A percentile compares a stretch with the other conserved stretches of the same genome.
Conservation (phyloP, 2,888 invertebrate genomes). For the Schizotus pectinicornis region DNA sequence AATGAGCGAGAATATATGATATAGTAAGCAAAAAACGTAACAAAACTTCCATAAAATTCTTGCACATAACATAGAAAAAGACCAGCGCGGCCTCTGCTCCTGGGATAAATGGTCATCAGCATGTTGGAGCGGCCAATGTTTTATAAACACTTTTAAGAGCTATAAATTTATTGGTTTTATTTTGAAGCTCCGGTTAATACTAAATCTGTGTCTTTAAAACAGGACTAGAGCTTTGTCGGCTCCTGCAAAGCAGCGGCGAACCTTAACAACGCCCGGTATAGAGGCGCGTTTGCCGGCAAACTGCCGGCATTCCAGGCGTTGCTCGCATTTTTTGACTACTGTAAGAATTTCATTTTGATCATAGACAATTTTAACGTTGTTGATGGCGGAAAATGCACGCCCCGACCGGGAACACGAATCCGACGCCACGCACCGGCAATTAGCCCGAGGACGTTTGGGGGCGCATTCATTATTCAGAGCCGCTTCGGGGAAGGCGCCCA, state of each 20-base stretch:
- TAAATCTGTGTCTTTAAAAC: slow-evolving; percentile 57
- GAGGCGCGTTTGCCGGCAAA: slow-evolving; percentile 43
- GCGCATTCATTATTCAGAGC: no score
- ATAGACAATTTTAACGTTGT: slow-evolving; percentile 42
- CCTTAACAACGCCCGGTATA: slow-evolving; percentile 37
- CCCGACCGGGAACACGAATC: slow-evolving; percentile 12
- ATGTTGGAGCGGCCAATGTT: slow-evolving; percentile 52
- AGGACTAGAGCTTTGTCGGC: slow-evolving; percentile 55
- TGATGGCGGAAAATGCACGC: slow-evolving; percentile 10
- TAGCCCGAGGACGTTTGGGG: neutral
- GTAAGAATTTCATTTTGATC: slow-evolving; percentile 56
- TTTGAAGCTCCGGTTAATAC: slow-evolving; percentile 55
- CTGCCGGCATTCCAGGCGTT: slow-evolving; percentile 47
- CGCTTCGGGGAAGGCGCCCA: no score
- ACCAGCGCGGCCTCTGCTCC: slow-evolving; percentile 38
- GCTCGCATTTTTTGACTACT: slow-evolving; percentile 57
- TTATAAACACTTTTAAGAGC: slow-evolving; percentile 57
- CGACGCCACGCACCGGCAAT: slow-evolving; percentile 2
- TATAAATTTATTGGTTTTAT: slow-evolving; percentile 58
- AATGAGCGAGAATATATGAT: slow-evolving; percentile 28
- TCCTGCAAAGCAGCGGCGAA: slow-evolving; percentile 32
- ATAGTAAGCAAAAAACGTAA: slow-evolving; percentile 28
- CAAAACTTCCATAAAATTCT: slow-evolving; percentile 45
- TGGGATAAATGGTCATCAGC: slow-evolving; percentile 51
- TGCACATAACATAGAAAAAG: slow-evolving; percentile 41